Conservation (phyloP, 2,888 invertebrate species). For the Trachelus iudaicus region DNA sequence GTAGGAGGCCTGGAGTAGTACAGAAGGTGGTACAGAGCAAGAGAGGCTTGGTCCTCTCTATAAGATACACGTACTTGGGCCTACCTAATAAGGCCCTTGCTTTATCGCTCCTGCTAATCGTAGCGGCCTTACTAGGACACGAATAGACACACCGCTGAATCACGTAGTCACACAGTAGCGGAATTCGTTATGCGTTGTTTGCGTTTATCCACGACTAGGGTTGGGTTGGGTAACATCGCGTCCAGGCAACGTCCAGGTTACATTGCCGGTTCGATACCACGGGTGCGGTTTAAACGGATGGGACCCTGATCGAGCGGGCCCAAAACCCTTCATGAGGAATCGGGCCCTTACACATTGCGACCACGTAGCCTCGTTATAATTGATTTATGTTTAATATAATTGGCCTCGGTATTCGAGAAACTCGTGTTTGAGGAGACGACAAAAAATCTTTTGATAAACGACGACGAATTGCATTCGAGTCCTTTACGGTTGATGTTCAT, state of each 20-base stretch:
- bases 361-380: slow-evolving; percentile 44
- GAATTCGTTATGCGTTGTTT: not conserved
- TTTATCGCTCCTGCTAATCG: slow-evolving; percentile 54
- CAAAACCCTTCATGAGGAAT: not conserved
- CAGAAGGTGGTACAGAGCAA: not conserved
- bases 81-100: slow-evolving; percentile 49
- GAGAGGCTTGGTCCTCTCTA: slow-evolving; percentile 4
- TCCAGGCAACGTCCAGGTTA: not conserved
- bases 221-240: not conserved
- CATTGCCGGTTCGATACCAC: not conserved
- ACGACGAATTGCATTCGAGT: slow-evolving; percentile 11
- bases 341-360: slow-evolving; percentile 22
- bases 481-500: not conserved
- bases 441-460: slow-evolving; percentile 49
- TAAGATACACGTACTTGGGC: not conserved
- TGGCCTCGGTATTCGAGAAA: slow-evolving; percentile 42
- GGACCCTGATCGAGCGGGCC: not conserved
- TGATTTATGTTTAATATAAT: slow-evolving; percentile 57
- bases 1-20: slow-evolving; percentile 8
- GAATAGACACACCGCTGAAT: slow-evolving; percentile 44
- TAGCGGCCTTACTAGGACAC: slow-evolving; percentile 48
- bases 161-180: not conserved
- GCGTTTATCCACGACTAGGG: not conserved
- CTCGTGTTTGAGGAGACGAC: slow-evolving; percentile 33
- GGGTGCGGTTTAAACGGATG: not conserved